Conservation (phyloP, 1,140 invertebrate species). For the Oncopeltus fasciatus region DNA sequence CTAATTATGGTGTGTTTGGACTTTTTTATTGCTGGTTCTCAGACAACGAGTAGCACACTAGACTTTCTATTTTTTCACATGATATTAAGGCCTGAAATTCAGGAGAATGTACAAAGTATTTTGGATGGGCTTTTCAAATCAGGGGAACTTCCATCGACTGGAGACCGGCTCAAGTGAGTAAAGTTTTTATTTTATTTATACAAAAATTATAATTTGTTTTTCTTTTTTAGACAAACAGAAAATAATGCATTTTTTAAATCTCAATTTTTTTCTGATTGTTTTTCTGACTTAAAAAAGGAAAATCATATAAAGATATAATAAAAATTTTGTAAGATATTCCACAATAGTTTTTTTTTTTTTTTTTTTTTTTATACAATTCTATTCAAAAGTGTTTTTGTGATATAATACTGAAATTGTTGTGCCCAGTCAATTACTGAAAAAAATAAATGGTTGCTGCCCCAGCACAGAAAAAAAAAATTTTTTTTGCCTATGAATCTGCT, state of each 20-base stretch:
- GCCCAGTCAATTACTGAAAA: too few relatives aligned
- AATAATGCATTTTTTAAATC: too few relatives aligned
- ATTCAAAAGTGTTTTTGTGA: too few relatives aligned
- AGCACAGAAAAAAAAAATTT: too few relatives aligned
- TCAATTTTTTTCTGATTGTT: too few relatives aligned
- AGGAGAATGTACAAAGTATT: slow-evolving; percentile 48
- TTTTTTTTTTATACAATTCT: background rate
- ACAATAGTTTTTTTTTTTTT: background rate
- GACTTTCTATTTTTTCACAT: slow-evolving; percentile 56
- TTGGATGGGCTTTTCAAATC: slow-evolving; percentile 38
- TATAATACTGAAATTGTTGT: too few relatives aligned
- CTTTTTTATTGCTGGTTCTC: slow-evolving; percentile 52
- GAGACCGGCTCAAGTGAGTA: slow-evolving; percentile 28
- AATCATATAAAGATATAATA: too few relatives aligned
- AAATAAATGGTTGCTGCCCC: too few relatives aligned
- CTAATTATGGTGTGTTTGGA: slow-evolving; percentile 52
- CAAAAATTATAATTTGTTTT: background rate
- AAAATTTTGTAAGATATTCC: background rate
- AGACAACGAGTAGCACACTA: slow-evolving; percentile 55
- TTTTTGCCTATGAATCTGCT: too few relatives aligned
- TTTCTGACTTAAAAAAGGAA: too few relatives aligned
- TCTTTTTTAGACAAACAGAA: too few relatives aligned
- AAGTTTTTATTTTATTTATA: background rate
- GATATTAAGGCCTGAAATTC: slow-evolving; percentile 46
- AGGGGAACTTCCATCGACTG: slow-evolving; percentile 27